These are phyloP conservation scores for Villa cingulata DNA, from an alignment of 2,888 invertebrate genomes.

Conservation along the genomic window DNA sequence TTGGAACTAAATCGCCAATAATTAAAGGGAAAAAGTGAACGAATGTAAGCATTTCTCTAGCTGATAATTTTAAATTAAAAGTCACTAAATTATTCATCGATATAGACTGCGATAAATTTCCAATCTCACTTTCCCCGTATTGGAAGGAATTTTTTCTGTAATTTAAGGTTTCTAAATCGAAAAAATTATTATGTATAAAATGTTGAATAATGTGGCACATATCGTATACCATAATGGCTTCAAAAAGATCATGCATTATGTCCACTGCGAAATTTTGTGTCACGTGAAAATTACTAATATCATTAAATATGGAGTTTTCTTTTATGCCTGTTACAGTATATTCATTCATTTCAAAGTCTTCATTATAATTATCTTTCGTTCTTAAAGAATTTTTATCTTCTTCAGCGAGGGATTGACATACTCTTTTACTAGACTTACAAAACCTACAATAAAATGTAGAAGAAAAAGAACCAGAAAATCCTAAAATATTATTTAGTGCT, in stretches of 20 bases:
- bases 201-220: neutral
- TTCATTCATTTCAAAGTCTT: neutral
- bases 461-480: conserved; percentile 1
- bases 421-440: neutral
- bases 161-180: neutral
- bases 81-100: neutral
- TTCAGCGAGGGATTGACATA: neutral
- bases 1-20: neutral
- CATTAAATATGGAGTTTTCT: conserved; percentile 1
- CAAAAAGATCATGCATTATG: conserved; percentile 2
- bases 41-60: neutral
- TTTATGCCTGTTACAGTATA: neutral
- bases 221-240: neutral
- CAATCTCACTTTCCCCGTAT: neutral
- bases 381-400: neutral
- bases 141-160: neutral
- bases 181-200: neutral
- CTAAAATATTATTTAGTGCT: neutral
- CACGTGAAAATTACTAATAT: neutral
- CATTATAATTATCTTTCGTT: neutral
- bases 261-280: neutral
- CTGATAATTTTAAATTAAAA: neutral
- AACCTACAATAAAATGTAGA: conserved; percentile 1
- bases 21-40: neutral
- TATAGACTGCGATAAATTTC: neutral